Base-by-base conservation (phyloP, 2,113 vertebrate genomes). In the Sinocyclocheilus anophthalmus region DNA sequence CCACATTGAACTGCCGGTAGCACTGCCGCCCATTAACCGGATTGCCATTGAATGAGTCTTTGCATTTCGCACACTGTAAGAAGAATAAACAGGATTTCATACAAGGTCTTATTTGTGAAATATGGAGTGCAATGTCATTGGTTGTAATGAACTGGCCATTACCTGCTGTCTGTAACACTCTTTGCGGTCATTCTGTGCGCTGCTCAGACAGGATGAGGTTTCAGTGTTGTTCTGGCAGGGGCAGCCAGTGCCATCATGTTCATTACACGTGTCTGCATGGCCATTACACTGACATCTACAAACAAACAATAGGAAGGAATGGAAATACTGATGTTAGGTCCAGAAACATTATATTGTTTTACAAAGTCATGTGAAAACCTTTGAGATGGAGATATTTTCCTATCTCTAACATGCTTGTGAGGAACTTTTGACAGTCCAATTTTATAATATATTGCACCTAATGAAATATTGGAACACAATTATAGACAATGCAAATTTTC, bases 181-280 rank as follows among this genome's bases (percentile, higher is more conserved):
- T 86, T 95, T 96, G 42, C 96, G 94, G 90, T 97, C 97, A 30
- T 87, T 96, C 84, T 96, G 96, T 10, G 96, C 93, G 83, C 94
- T 96, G 83, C 94, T 96, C 87, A 97, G 96, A 88, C 97, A 98
- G 0, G 95, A 94, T 20, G 95, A 94, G 0, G 96, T 98, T 92
- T 98, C 97, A 0, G 97, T 98, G 94, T 98, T 98, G 94, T 98
- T 98, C 88, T 97, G 96, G 87, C 97, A 98, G 0, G 96, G 97
- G 87, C 97, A 98, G 69, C 95, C 95, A 0, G 96, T 97, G 33
- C 97, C 97, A 1, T 98, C 97, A 1, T 96, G 94, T 77, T 96
- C 96, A 1, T 96, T 96, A 87, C 97, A 98, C 0, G 96, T 96
- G 90, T 97, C 96, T 0, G 96, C 97, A 0, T 98, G 97, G 26